These are phyloP conservation scores for Anarrhichthys ocellatus DNA, from an alignment of 2,113 vertebrate genomes.

Conservation along the genomic window DNA sequence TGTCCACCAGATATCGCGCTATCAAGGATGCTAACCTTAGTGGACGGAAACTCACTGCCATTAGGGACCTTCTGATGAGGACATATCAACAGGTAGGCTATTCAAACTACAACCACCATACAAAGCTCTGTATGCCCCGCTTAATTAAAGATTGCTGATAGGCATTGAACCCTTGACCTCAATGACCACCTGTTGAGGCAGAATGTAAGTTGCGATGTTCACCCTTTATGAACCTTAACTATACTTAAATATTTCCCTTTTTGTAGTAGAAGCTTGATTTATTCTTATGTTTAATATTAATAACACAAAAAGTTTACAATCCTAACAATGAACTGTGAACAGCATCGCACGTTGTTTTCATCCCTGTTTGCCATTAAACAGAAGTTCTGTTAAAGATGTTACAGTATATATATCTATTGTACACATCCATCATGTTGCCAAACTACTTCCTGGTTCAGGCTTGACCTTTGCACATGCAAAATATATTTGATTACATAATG, in stretches of 20 bases:
- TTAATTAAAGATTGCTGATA: not conserved
- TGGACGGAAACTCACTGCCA: slow-evolving; percentile 87
- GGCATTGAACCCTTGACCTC: not conserved
- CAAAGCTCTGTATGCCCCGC: not conserved
- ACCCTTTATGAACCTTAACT: not conserved
- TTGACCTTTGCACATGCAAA: not conserved
- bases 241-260: not conserved
- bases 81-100: slow-evolving; percentile 86
- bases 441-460: not conserved
- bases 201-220: not conserved
- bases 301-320: not conserved
- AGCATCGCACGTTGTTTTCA: not conserved
- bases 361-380: not conserved
- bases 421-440: not conserved
- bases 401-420: too few relatives aligned
- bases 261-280: not conserved
- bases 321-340: not conserved
- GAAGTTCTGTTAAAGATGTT: not conserved
- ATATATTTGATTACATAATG: not conserved
- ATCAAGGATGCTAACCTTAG: slow-evolving; percentile 90
- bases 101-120: not conserved
- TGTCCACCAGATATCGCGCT: slow-evolving; percentile 83
- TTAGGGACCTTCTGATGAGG: slow-evolving; percentile 90
- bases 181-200: not conserved
- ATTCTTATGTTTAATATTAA: not conserved